Evolutionary conservation across 2,113 vertebrate species (phyloP), one percentile per base, ranked within the genome.

Genomic region (Rhegmatorhina hoffmannsi): DNA sequence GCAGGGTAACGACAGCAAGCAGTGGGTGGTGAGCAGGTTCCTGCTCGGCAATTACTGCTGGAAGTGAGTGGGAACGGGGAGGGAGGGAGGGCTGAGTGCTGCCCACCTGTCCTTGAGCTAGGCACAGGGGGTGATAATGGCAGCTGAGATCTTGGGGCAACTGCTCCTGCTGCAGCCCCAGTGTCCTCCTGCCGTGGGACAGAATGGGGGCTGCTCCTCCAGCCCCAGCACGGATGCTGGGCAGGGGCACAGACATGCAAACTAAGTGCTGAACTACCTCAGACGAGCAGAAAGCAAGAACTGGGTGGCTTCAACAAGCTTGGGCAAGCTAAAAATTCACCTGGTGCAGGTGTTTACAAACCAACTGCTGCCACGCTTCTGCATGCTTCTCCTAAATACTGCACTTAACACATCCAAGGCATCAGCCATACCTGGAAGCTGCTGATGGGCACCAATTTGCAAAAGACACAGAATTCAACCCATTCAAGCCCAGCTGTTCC

Each of bases 1-100:
- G 38, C 89, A 49, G 76, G 89, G 93, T 86, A 92, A 73, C 66
- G 91, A 81, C 88, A 74, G 84, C 60, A 63, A 93, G 95, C 93
- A 78, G 94, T 19, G 69, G 84, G 94, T 44, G 91, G 84, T 17
- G 68, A 84, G 75, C 67, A 43, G 80, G 66, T 53, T 81, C 40
- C 13, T 17, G 64, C 93, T 87, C 19, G 3, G 91, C 93, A 93
- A 93, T 95, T 86, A 86, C 82, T 0, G 69, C 93, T 88, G 90
- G 50, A 63, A 89, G 73, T 3, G 89, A 85, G 72, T 70, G 80
- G 72, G 64, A 77, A 56, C 56, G 43, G 18, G 56, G 31, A 62
- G 80, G 56, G 31, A 62, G 80, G 88, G 88, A 90, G 72, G 80
- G 88, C 80, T 56, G 64, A 84, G 56, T 2, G 64, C 88, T 90